Evolutionary conservation across 2,113 vertebrate species (phyloP).

Genomic region (Pungitius pungitius): DNA sequence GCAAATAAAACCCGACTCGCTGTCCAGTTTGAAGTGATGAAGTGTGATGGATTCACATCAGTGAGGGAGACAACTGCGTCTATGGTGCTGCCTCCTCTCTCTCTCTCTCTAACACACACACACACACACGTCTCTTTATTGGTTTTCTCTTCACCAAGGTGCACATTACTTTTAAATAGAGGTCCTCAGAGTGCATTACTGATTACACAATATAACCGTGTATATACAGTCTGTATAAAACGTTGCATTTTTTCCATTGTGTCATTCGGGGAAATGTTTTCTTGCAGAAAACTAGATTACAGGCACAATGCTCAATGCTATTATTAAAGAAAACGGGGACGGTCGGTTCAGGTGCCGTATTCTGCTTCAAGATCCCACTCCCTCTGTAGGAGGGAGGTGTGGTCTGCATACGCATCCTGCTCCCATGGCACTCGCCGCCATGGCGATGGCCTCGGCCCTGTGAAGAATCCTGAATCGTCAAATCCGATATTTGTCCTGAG

Average conservation of each 20-base stretch:
- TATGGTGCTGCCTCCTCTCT: not conserved
- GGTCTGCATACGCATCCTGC: slow-evolving; percentile 7
- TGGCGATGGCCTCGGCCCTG: slow-evolving; percentile 41
- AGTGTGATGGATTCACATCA: slow-evolving; percentile 27
- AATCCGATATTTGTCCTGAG: slow-evolving; percentile 57
- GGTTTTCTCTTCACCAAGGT: not conserved
- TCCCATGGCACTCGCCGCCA: slow-evolving; percentile 41
- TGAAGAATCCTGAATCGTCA: slow-evolving; percentile 40
- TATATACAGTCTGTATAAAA: not conserved
- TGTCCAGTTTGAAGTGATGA: slow-evolving; percentile 19
- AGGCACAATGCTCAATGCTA: not conserved
- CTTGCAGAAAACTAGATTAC: not conserved
- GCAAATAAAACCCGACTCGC: slow-evolving; percentile 19
- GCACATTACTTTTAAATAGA: not conserved
- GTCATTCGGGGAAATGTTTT: not conserved
- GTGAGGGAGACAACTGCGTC: slow-evolving; percentile 15
- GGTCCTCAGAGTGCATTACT: not conserved
- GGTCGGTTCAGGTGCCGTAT: not conserved
- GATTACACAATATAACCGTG: not conserved
- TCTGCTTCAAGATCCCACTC: not conserved
- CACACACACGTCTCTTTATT: not conserved
- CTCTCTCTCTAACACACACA: not conserved
- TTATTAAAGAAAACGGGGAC: not conserved
- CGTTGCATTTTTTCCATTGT: not conserved
- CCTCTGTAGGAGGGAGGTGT: not conserved